These are phyloP conservation scores for Turritopsis rubra DNA, from an alignment of 30 jellyfish, hydroid and myxozoan species.

Conservation along the genomic window DNA sequence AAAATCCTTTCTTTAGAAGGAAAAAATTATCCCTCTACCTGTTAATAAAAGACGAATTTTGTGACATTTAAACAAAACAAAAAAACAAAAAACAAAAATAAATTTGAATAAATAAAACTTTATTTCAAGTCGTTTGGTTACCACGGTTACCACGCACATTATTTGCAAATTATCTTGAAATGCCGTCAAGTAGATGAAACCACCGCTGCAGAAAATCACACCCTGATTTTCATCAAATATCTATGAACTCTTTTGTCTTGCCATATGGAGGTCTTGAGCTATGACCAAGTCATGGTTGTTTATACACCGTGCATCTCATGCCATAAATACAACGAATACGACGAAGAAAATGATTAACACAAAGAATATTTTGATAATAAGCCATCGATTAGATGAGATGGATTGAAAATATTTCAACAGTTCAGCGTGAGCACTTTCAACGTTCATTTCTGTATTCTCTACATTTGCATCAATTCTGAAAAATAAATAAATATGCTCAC, in stretches of 20 bases:
- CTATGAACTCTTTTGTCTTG: neutral
- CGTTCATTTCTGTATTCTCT: constrained; percentile 94
- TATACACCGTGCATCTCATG: constrained; percentile 11
- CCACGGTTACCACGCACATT: neutral
- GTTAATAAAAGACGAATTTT: no score
- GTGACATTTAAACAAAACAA: neutral
- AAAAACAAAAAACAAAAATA: neutral
- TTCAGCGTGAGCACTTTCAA: constrained; percentile 97
- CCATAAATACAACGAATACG: constrained; percentile 86
- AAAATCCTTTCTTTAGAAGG: no score
- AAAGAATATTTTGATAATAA: constrained; percentile 73
- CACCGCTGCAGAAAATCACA: neutral
- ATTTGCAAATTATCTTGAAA: neutral
- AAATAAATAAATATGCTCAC: neutral
- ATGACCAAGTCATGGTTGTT: neutral
- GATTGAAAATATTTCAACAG: constrained; percentile 87
- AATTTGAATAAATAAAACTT: neutral
- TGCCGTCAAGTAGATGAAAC: neutral
- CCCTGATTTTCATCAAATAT: neutral
- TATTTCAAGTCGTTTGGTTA: neutral
- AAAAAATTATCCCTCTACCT: no score
- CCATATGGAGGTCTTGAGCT: neutral
- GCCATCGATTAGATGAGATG: constrained; percentile 96
- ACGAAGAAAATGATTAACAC: constrained; percentile 82
- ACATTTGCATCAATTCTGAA: constrained; percentile 92